phyloP scores from a whole-genome alignment of 2,113 vertebrate species.

The Oceanites oceanicus region DNA sequence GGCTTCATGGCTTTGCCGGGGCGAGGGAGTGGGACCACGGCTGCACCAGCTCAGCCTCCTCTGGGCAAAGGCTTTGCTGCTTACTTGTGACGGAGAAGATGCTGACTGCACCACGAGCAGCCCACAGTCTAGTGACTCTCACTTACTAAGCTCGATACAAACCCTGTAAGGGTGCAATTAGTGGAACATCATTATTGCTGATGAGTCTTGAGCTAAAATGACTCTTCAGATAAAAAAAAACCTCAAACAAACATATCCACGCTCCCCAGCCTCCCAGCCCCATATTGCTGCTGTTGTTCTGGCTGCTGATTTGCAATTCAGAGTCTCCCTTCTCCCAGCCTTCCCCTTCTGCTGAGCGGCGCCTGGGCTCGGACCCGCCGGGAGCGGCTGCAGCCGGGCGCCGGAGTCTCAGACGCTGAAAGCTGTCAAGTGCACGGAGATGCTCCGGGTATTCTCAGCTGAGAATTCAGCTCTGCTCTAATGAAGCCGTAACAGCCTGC shows the following conservation, averaged over 20 bases:
- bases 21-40: accelerated
- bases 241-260: not conserved
- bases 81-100: not conserved
- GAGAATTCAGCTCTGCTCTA: not conserved
- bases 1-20: not conserved
- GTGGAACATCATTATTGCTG: not conserved
- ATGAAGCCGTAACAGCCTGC: not conserved
- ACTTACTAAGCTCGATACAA: not conserved
- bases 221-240: not conserved
- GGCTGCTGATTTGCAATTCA: not conserved
- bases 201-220: not conserved
- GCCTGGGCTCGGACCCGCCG: not conserved
- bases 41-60: not conserved
- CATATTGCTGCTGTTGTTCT: not conserved
- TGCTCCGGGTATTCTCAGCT: not conserved
- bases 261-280: not conserved
- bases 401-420: not conserved
- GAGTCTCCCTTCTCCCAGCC: not conserved
- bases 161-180: not conserved
- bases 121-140: not conserved
- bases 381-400: not conserved
- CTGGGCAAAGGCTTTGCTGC: not conserved
- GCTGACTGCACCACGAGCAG: not conserved
- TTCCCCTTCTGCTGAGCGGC: not conserved
- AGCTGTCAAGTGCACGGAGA: not conserved